phyloP scores from a whole-genome alignment of 37 sponge, comb jelly and placozoan genomes.

The Aphrocallistes beatrix region DNA sequence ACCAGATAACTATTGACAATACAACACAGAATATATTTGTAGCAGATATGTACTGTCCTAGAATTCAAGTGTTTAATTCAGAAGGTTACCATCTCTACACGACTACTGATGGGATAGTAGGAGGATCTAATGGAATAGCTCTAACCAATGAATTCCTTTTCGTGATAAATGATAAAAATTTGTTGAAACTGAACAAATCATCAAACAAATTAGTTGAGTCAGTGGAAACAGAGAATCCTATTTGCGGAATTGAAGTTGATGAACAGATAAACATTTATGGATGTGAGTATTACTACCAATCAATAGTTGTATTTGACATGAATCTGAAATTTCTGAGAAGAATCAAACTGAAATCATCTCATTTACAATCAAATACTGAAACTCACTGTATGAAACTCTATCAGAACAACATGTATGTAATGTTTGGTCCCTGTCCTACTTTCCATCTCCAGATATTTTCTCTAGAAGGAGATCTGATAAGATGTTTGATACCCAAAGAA shows the following conservation, averaged over 20 bases:
- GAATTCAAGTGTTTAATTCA: not conserved
- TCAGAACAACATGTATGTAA: not conserved
- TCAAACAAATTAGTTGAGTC: not conserved
- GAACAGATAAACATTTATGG: not conserved
- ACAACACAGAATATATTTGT: constrained; percentile 3
- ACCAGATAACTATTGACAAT: not conserved
- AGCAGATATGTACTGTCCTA: not conserved
- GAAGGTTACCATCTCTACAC: constrained; percentile 13
- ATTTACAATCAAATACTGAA: not conserved
- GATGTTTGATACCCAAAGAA: not conserved
- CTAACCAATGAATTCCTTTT: not conserved
- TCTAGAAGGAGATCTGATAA: not conserved
- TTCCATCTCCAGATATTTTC: constrained; percentile 7
- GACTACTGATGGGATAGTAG: not conserved
- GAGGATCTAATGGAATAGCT: constrained; percentile 7
- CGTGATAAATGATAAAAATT: not conserved
- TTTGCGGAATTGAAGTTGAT: not conserved
- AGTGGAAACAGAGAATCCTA: not conserved
- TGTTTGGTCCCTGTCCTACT: not conserved
- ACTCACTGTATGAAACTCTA: not conserved
- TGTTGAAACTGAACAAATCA: not conserved
- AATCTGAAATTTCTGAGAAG: constrained; percentile 5
- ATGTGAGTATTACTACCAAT: not conserved
- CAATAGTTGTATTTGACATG: not conserved
- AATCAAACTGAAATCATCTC: not conserved